Conservation (phyloP, 2,888 invertebrate species). For the Pyrrhosoma nymphula region DNA sequence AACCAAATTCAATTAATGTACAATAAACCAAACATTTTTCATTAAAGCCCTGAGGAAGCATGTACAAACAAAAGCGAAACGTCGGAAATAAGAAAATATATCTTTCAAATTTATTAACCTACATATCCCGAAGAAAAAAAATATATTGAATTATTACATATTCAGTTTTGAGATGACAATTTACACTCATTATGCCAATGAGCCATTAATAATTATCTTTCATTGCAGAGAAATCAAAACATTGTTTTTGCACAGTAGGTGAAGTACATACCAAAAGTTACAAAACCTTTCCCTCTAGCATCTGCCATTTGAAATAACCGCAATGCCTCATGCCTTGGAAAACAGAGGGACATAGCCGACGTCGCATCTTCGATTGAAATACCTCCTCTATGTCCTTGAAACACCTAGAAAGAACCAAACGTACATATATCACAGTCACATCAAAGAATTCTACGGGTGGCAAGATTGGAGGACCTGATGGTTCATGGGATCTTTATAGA, state of each 20-base stretch:
- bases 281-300: not conserved
- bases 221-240: not conserved
- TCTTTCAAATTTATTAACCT: no score
- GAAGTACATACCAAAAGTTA: conserved; percentile 41
- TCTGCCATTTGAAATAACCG: conserved; percentile 21
- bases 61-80: no score
- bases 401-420: not conserved
- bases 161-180: not conserved
- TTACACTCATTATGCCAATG: not conserved
- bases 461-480: not conserved
- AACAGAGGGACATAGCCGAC: conserved; percentile 24
- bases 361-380: conserved; percentile 34
- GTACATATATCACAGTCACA: no score
- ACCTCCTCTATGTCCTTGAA: not conserved
- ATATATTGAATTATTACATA: no score
- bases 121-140: no score
- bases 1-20: no score
- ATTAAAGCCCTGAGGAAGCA: no score
- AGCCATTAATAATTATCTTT: not conserved
- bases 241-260: not conserved
- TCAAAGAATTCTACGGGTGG: not conserved
- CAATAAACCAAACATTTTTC: no score
- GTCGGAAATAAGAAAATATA: no score
- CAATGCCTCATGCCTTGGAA: conserved; percentile 36
- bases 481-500: no score